These are phyloP conservation scores for Liposcelis brunnea DNA, from an alignment of 2,888 invertebrate species.

Conservation along the genomic window DNA sequence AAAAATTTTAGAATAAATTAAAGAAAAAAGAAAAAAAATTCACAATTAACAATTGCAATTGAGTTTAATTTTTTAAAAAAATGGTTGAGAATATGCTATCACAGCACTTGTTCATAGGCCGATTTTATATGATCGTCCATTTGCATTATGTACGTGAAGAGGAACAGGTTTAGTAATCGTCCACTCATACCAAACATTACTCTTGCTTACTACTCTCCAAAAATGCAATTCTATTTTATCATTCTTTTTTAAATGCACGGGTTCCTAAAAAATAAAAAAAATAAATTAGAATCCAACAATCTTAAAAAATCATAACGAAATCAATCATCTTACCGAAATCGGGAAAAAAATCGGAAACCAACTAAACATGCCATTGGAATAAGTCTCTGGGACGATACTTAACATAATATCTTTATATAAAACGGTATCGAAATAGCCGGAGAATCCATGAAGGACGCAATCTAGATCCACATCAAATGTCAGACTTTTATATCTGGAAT, in stretches of 20 bases:
- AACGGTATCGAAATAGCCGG: slow-evolving; percentile 84
- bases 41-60: too few relatives aligned
- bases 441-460: slow-evolving; percentile 81
- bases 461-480: slow-evolving; percentile 54
- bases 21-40: too few relatives aligned
- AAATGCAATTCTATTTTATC: slow-evolving; percentile 61
- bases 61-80: too few relatives aligned
- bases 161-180: slow-evolving; percentile 43
- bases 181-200: slow-evolving; percentile 97
- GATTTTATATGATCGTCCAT: slow-evolving; percentile 55
- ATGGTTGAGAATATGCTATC: too few relatives aligned
- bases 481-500: slow-evolving; percentile 50
- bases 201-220: slow-evolving; percentile 63
- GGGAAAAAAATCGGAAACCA: slow-evolving; percentile 98
- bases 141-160: slow-evolving; percentile 47
- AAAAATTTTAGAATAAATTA: too few relatives aligned
- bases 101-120: slow-evolving; percentile 29
- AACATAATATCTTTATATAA: slow-evolving; percentile 70
- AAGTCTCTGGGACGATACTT: slow-evolving; percentile 78
- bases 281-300: slow-evolving; percentile 2
- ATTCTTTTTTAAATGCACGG: slow-evolving; percentile 50
- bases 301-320: background rate
- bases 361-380: slow-evolving; percentile 84
- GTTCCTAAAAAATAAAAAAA: slow-evolving; percentile 36
- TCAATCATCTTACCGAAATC: slow-evolving; percentile 40